Evolutionary conservation across 2,888 invertebrate species (phyloP).

Genomic region (Caenorhabditis sp.): DNA sequence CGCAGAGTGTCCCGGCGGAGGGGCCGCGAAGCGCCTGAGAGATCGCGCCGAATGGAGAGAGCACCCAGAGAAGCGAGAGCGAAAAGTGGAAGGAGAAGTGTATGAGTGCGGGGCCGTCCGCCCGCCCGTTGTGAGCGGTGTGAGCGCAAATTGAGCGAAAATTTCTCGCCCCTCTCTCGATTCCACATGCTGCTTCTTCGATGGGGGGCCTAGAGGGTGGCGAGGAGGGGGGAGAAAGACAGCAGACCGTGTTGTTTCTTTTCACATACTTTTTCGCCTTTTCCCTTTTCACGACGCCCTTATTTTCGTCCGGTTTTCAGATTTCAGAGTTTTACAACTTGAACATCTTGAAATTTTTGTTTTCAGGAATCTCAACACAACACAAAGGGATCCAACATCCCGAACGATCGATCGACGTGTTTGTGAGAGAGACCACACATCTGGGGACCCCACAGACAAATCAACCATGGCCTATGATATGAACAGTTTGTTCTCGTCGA

Average conservation of each 20-base stretch:
- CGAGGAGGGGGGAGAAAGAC: background rate
- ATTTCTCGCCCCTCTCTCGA: background rate
- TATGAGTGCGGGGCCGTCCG: too few species aligned
- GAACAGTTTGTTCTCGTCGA: conserved; percentile 55
- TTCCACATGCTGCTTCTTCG: background rate
- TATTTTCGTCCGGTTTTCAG: background rate
- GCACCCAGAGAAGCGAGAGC: background rate
- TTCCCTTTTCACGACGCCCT: background rate
- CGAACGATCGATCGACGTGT: conserved; percentile 40
- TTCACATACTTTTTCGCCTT: conserved; percentile 41
- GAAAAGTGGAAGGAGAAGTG: background rate
- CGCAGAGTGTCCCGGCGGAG: too few species aligned
- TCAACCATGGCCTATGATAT: conserved; percentile 56
- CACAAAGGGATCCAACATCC: conserved; percentile 23
- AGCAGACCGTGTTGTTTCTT: conserved; percentile 31
- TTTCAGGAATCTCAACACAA: conserved; percentile 28
- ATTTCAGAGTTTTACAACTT: conserved; percentile 7
- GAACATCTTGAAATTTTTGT: background rate
- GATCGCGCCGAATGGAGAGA: background rate
- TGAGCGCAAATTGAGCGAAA: background rate
- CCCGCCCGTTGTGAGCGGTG: too few species aligned
- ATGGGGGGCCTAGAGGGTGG: background rate
- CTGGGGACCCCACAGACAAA: background rate
- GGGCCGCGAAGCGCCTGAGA: background rate
- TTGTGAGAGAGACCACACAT: conserved; percentile 1